A percentile compares a stretch with the other conserved stretches of the same genome.
Evolutionary conservation across 2,797 vertebrate species (phyloP).

Genomic region (Semotilus atromaculatus): DNA sequence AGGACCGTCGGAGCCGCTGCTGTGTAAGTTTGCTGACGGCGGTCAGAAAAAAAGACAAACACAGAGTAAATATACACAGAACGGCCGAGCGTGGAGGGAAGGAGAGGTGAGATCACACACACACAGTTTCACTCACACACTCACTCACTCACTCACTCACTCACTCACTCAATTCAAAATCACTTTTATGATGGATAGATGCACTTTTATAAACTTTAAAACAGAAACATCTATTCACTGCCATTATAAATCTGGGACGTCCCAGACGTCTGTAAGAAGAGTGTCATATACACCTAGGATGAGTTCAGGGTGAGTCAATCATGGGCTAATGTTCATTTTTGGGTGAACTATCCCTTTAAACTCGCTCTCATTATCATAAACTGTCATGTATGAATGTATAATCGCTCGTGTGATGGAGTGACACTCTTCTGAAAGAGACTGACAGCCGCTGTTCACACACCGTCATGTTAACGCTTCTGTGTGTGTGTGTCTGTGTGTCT

Average conservation of each 20-base stretch:
- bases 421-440: not conserved
- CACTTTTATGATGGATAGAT: too few species aligned
- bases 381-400: not conserved
- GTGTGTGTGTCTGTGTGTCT: too few species aligned
- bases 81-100: conserved; percentile 94
- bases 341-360: not conserved
- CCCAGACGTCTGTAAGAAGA: too few species aligned
- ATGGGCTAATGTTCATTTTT: too few species aligned
- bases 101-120: conserved; percentile 65
- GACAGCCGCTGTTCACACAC: not conserved
- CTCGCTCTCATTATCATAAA: not conserved
- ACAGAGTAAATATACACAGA: conserved; percentile 97
- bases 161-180: too few species aligned
- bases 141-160: too few species aligned
- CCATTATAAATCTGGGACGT: too few species aligned
- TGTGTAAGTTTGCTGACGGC: conserved; percentile 95
- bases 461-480: not conserved
- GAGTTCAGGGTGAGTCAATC: too few species aligned
- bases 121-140: too few species aligned
- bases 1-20: conserved; percentile 96
- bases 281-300: too few species aligned
- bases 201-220: too few species aligned
- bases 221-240: too few species aligned
- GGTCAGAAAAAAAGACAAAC: conserved; percentile 79
- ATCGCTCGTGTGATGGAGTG: not conserved